Evolutionary conservation across 2,888 invertebrate genomes (phyloP), one percentile per base, ranked within the genome.

Genomic region (Chrysina gloriosa): DNA sequence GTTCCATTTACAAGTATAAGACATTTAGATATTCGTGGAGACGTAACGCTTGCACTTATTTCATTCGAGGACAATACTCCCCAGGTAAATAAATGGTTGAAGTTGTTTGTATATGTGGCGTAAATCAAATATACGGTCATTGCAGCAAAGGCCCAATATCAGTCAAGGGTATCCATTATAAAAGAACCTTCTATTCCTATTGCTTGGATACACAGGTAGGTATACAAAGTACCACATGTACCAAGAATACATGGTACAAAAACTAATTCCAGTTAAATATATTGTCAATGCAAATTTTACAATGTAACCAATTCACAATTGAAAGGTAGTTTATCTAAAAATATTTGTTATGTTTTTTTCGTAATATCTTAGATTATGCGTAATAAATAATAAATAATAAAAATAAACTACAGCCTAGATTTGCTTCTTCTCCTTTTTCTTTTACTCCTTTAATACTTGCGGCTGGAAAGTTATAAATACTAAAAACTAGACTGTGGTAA

Each of bases 61-160:
- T 64, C 64, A n/a, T 64, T 34, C 14, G 64, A 64, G 14, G 64
- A 64, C 19, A 48, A 47, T 19, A 64, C 64, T 7, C 64, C 64
- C 2, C 64, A 64, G 50, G 64, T 64, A 34, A 36, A 16, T 50
- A 7, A 23, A 27, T 27, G 4, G 29, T 14, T 52, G 14, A 52
- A 14, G 14, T 2, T n/a, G 1, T 3, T 2, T 14, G 29, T 29
- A 52, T 5, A 7, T 14, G 3, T 3, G 1, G n/a, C n/a, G 16
- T 25, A 6, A 27, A 42, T 14, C 19, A 19, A 23, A 9, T 16
- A 27, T 27, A 4, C 2, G 6, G 11, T 42, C 4, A 42, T 42
- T 61, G 3, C 16, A 61, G 58, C 27, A 61, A 61, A 27, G 58
- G 25, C 58, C 58, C n/a, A 25, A 7, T 1, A 42, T 61, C 4